These are phyloP conservation scores for Carabus problematicus DNA, from an alignment of 2,888 invertebrate species.

Conservation along the genomic window DNA sequence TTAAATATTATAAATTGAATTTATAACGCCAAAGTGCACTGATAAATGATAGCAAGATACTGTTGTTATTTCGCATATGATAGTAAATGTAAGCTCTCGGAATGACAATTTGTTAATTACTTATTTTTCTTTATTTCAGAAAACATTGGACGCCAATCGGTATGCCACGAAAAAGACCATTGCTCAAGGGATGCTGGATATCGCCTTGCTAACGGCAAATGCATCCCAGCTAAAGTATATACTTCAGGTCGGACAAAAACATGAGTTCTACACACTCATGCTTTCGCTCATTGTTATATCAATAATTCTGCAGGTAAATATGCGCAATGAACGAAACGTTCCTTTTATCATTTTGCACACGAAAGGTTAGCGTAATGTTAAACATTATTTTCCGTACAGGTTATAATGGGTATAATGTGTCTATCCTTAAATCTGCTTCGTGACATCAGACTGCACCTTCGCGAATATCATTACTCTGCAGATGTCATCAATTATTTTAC, in stretches of 20 bases:
- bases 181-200: conserved; percentile 89
- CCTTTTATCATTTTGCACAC: background rate
- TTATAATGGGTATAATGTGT: conserved; percentile 76
- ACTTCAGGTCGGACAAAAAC: conserved; percentile 81
- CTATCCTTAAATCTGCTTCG: conserved; percentile 76
- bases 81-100: too few species aligned
- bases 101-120: too few species aligned
- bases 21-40: too few species aligned
- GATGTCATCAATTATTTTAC: conserved; percentile 74
- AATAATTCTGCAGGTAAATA: conserved; percentile 81
- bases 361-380: background rate
- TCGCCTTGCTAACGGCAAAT: conserved; percentile 86
- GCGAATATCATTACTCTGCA: conserved; percentile 73
- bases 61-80: too few species aligned
- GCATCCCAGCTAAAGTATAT: conserved; percentile 89
- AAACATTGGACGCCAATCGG: conserved; percentile 82
- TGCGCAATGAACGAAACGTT: background rate
- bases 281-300: conserved; percentile 81
- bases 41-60: too few species aligned
- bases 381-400: conserved; percentile 59
- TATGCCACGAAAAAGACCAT: conserved; percentile 94
- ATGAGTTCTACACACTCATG: conserved; percentile 86
- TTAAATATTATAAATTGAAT: too few species aligned
- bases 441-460: conserved; percentile 78
- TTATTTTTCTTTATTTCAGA: conserved; percentile 60